phyloP scores from a whole-genome alignment of 2,113 vertebrate genomes.

The Pimephales promelas region DNA sequence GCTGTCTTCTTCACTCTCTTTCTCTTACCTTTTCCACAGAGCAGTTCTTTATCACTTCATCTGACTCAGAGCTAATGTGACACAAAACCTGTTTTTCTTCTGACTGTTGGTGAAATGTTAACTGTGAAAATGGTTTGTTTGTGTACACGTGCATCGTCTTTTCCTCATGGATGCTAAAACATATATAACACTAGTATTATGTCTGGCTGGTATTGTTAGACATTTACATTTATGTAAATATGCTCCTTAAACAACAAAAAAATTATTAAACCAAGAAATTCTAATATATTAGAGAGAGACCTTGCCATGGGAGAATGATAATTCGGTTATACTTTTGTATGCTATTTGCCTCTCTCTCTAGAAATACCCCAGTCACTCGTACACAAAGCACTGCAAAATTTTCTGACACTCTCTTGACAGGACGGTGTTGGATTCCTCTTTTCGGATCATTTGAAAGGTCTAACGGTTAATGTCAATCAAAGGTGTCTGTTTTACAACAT shows the following conservation, averaged over 20 bases:
- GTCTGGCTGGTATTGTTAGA: not conserved
- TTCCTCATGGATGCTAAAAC: not conserved
- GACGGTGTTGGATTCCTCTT: not conserved
- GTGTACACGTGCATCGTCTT: not conserved
- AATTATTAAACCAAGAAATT: not conserved
- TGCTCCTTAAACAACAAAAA: not conserved
- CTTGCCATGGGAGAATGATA: not conserved
- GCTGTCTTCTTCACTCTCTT: not conserved
- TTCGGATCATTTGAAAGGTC: too few relatives aligned
- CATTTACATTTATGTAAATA: not conserved
- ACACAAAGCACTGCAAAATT: not conserved
- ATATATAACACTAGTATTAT: not conserved
- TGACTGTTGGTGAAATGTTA: not conserved
- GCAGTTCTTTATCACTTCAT: not conserved
- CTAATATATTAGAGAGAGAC: too few relatives aligned
- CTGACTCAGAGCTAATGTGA: constrained; percentile 28
- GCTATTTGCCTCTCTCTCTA: not conserved
- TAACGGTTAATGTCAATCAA: too few relatives aligned
- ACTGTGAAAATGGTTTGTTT: not conserved
- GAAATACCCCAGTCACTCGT: not conserved
- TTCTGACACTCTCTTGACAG: not conserved
- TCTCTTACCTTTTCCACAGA: not conserved
- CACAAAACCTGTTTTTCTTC: not conserved
- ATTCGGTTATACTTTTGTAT: too few relatives aligned
- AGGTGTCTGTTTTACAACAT: too few relatives aligned